Conservation (phyloP, 2,113 vertebrate genomes). For the Myotis davidii region DNA sequence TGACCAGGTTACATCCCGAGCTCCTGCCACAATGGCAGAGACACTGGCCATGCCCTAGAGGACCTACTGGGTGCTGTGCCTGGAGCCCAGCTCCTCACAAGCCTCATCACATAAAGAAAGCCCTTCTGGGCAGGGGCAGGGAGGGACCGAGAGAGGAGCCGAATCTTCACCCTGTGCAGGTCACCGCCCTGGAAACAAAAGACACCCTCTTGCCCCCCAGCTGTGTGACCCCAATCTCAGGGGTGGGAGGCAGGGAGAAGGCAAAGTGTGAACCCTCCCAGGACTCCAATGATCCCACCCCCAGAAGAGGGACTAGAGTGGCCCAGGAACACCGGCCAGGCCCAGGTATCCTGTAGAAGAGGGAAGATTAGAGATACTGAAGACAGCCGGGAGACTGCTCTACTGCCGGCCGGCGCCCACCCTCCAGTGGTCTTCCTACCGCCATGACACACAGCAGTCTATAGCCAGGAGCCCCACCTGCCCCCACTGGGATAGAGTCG, state of each 20-base stretch:
- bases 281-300: neutral
- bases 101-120: neutral
- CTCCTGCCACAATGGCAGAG: neutral
- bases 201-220: no score
- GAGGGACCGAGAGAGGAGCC: neutral
- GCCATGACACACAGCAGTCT: neutral
- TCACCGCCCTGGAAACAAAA: neutral
- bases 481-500: neutral
- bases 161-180: neutral
- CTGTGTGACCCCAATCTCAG: neutral
- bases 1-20: neutral
- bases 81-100: neutral
- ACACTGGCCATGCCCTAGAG: neutral
- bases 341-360: neutral
- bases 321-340: neutral
- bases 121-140: neutral
- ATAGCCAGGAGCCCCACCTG: neutral
- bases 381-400: neutral
- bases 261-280: neutral
- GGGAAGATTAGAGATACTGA: neutral
- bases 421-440: neutral
- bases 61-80: neutral
- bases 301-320: neutral
- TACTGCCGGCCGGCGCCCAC: rapidly evolving
- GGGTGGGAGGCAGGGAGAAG: neutral